Percentiles rank a stretch among this genome's conserved stretches.
These are phyloP conservation scores for Myiothlypis coronata DNA, from an alignment of 2,797 vertebrate genomes.

Conservation along the genomic window DNA sequence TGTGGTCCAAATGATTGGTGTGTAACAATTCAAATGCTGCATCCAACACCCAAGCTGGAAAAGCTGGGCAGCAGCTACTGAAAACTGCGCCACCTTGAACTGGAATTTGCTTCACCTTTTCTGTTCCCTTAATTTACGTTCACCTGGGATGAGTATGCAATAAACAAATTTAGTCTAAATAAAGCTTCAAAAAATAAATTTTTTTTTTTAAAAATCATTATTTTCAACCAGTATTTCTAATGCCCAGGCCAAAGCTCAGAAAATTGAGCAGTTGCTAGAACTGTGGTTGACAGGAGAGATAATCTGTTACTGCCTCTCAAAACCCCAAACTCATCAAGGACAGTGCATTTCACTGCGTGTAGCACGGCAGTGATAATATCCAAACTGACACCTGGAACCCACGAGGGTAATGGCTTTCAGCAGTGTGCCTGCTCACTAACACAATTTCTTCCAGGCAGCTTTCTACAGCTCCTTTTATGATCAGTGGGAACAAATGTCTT, in stretches of 20 bases:
- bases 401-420: neutral
- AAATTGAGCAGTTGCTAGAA: neutral
- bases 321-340: neutral
- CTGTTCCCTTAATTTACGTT: neutral
- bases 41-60: neutral
- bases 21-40: neutral
- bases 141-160: neutral
- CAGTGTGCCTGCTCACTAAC: neutral
- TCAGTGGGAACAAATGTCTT: neutral
- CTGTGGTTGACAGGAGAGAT: neutral
- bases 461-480: constrained; percentile 1
- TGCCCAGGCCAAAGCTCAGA: neutral
- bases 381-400: neutral
- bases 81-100: neutral
- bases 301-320: neutral
- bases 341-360: neutral
- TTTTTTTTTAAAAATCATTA: neutral
- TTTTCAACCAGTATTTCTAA: neutral
- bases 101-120: neutral
- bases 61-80: neutral
- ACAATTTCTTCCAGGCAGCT: neutral
- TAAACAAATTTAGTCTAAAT: neutral
- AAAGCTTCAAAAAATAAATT: neutral
- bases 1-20: neutral
- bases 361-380: neutral